Percentiles rank a stretch among this genome's conserved stretches.
Evolutionary conservation across 2,797 vertebrate genomes (phyloP).

Genomic region (Loriculus beryllinus): DNA sequence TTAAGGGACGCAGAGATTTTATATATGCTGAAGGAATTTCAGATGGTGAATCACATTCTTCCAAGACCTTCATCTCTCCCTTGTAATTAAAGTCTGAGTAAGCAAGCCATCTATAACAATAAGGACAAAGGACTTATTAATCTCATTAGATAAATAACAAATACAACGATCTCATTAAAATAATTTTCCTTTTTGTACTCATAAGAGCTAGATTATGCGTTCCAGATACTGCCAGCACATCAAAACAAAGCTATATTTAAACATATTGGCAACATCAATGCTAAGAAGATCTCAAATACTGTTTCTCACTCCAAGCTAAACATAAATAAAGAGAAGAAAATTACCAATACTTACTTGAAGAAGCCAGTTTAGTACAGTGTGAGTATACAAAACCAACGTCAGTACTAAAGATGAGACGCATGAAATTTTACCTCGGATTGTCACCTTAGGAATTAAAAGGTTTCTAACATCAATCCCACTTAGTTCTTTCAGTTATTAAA

Average conservation of each 20-base stretch:
- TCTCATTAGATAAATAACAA: not conserved
- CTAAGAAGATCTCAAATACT: not conserved
- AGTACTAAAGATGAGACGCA: not conserved
- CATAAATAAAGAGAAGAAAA: not conserved
- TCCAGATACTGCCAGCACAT: not conserved
- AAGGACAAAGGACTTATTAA: slow-evolving; percentile 33
- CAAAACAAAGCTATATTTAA: not conserved
- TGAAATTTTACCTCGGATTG: not conserved
- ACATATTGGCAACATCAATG: not conserved
- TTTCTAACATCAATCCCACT: not conserved
- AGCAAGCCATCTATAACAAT: slow-evolving; percentile 81
- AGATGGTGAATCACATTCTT: slow-evolving; percentile 66
- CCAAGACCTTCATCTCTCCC: slow-evolving; percentile 78
- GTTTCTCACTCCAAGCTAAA: not conserved
- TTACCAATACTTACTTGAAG: not conserved
- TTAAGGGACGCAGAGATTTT: slow-evolving; percentile 82
- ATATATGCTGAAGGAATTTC: slow-evolving; percentile 73
- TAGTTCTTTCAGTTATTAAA: not conserved
- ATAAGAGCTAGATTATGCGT: not conserved
- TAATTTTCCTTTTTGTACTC: not conserved
- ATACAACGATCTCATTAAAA: not conserved
- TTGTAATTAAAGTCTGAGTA: slow-evolving; percentile 81
- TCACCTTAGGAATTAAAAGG: not conserved
- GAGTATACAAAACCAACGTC: not conserved
- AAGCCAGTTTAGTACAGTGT: not conserved